Evolutionary conservation across 2,797 vertebrate species (phyloP), one percentile per base, ranked within the genome.

Genomic region (Lophius americanus): DNA sequence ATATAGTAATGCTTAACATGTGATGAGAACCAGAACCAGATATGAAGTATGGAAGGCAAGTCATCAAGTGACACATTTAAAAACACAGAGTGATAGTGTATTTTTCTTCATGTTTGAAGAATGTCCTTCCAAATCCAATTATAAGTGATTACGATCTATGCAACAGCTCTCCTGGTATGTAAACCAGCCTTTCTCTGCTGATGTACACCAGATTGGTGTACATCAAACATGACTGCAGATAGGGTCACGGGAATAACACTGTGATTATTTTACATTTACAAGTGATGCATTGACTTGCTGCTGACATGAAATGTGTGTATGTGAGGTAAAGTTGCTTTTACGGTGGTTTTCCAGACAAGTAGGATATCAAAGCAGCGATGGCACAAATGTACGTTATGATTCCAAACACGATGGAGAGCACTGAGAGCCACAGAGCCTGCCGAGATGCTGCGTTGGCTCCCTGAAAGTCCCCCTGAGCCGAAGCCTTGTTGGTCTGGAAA

Each of bases 401-500:
- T 9, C 95, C 96, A 3, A 96, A 95, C 73, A 96, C 92, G 38
- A 96, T 89, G 49, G 96, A 95, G 43, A 96, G 90, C 79, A 96
- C 93, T 0, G 96, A 96, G 70, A 96, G 92, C 90, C 95, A 94
- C 68, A 96, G 93, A 42, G 95, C 94, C 66, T 93, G 94, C 56
- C 94, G 92, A 14, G 96, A 96, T 0, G 96, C 93, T 0, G 92
- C 87, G 49, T 86, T 95, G 23, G 95, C 95, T 23, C 92, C 92
- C 58, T 94, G 94, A 76, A 95, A 91, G 73, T 96, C 95, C 37
- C 95, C 96, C 84, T 95, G 87, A 67, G 95, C 95, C 5, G 95
- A 95, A 0, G 96, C 95, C 90, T 95, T 95, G 92, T 94, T 96
- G 69, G 95, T 96, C 96, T 96, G 92, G 62, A 68, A 75, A 33